Percentiles rank a stretch among this genome's conserved stretches.
Conservation (phyloP, 2,888 invertebrate species). For the Habrosyne pyritoides region DNA sequence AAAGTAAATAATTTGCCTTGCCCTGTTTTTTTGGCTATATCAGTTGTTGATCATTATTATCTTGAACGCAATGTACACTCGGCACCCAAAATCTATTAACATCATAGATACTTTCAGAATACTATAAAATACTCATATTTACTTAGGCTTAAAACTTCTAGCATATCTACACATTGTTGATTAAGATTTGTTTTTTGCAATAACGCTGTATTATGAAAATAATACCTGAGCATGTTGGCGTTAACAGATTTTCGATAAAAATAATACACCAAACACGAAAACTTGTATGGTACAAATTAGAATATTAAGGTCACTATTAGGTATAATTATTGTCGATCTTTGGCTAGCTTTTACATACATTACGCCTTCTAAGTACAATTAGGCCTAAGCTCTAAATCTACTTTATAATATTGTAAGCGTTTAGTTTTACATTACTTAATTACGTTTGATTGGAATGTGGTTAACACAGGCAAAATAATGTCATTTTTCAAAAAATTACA, state of each 20-base stretch:
- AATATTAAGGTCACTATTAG: constrained; percentile 54
- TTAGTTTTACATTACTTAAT: background rate
- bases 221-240: too few relatives aligned
- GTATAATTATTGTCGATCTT: constrained; percentile 1
- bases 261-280: background rate
- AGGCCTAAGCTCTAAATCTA: constrained; percentile 2
- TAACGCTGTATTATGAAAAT: background rate
- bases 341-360: background rate
- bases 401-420: background rate
- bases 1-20: too few relatives aligned
- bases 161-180: background rate
- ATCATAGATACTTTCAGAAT: background rate
- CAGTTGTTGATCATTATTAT: background rate
- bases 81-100: background rate
- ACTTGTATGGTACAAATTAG: background rate
- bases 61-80: background rate
- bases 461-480: too few relatives aligned
- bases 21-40: too few relatives aligned
- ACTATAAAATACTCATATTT: background rate
- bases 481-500: too few relatives aligned
- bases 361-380: constrained; percentile 3
- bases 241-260: background rate
- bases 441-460: background rate
- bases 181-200: too few relatives aligned
- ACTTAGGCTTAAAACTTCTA: background rate